Conservation (phyloP, 2,888 invertebrate species). For the Cephus pygmeus region DNA sequence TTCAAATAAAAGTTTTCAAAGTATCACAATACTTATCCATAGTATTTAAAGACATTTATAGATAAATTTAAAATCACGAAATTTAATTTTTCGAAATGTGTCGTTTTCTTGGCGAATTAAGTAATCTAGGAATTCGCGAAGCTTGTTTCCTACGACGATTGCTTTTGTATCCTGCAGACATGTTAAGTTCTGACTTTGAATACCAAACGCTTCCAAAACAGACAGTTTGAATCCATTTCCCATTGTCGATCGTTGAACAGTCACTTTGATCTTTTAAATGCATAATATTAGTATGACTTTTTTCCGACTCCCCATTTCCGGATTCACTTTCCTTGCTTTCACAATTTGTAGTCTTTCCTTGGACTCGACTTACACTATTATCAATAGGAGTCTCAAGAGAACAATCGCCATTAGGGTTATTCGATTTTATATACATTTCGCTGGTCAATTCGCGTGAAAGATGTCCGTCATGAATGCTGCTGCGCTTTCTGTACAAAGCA, state of each 20-base stretch:
- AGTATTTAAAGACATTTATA: neutral
- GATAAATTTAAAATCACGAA: neutral
- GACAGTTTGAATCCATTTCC: slow-evolving; percentile 24
- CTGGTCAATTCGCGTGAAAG: neutral
- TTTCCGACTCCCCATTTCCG: neutral
- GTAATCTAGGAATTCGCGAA: slow-evolving; percentile 29
- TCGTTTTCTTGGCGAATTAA: slow-evolving; percentile 20
- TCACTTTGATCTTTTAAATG: neutral
- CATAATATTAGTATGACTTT: neutral
- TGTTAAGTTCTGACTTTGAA: slow-evolving; percentile 29
- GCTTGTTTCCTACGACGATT: neutral
- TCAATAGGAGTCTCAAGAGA: slow-evolving; percentile 18
- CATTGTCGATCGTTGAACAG: slow-evolving; percentile 5
- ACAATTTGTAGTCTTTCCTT: neutral
- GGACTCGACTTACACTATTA: slow-evolving; percentile 21
- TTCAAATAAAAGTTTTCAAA: neutral
- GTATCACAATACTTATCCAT: neutral
- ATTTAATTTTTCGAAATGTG: slow-evolving; percentile 5
- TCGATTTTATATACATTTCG: neutral
- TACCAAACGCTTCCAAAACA: slow-evolving; percentile 24
- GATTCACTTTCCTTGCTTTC: neutral
- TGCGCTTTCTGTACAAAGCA: slow-evolving; percentile 27
- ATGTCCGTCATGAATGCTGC: neutral
- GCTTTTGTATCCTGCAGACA: neutral
- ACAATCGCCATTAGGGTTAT: slow-evolving; percentile 18